Evolutionary conservation across 2,888 invertebrate genomes (phyloP).

Genomic region (Zhuqinia jingwanae): DNA sequence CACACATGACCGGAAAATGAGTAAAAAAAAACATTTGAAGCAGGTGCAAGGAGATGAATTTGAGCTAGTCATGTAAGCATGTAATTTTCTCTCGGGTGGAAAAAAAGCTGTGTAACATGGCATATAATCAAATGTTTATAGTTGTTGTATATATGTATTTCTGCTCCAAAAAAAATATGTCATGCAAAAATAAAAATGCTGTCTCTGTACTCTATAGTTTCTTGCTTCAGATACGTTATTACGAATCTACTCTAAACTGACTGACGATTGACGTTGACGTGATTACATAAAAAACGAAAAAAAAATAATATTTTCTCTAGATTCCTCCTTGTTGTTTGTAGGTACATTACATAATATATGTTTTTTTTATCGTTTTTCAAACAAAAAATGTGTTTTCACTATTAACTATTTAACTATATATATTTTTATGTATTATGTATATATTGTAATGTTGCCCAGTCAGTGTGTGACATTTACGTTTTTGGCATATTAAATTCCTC

Average conservation of each 20-base stretch:
- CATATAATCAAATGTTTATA: not conserved
- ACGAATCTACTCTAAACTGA: slow-evolving; percentile 18
- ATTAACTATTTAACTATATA: no score
- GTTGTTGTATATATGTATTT: not conserved
- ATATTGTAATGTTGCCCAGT: slow-evolving; percentile 20
- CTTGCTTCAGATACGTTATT: not conserved
- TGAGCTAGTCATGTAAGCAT: slow-evolving; percentile 20
- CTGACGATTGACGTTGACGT: slow-evolving; percentile 45
- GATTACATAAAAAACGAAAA: slow-evolving; percentile 26
- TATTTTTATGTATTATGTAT: no score
- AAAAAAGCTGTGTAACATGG: not conserved
- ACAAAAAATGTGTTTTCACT: slow-evolving; percentile 17
- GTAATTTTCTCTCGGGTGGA: slow-evolving; percentile 14
- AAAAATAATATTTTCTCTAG: not conserved
- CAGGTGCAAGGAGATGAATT: slow-evolving; percentile 23
- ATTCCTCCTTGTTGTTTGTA: not conserved
- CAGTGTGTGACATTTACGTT: slow-evolving; percentile 31
- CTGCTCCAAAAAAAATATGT: not conserved
- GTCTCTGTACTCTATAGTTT: not conserved
- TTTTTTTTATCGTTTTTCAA: not conserved
- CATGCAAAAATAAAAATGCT: no score
- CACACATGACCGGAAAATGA: slow-evolving; percentile 7
- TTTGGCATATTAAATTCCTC: slow-evolving; percentile 18
- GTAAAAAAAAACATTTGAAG: not conserved
- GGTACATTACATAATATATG: not conserved